Conservation (phyloP, 2,888 invertebrate species). For the Sussaba pulchella region DNA sequence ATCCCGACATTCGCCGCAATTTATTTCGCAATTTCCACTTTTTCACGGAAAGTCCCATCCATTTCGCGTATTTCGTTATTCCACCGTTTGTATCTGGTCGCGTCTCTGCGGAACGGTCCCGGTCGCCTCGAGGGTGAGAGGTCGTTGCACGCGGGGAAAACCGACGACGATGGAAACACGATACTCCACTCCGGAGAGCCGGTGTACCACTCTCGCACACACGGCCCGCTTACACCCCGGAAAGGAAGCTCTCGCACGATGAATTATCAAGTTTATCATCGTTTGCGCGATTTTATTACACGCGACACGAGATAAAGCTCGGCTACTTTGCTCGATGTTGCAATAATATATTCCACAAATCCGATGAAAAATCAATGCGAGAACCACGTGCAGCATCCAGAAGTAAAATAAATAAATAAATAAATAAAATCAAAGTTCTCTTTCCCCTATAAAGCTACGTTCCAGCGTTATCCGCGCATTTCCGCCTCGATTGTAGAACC, state of each 20-base stretch:
- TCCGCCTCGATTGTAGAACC: neutral
- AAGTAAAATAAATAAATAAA: slow-evolving; percentile 38
- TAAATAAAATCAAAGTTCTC: too few relatives aligned
- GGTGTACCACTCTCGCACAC: slow-evolving; percentile 67
- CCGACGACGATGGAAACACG: slow-evolving; percentile 70
- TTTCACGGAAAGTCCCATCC: neutral
- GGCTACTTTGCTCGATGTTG: neutral
- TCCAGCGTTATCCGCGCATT: slow-evolving; percentile 23
- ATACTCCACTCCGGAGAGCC: slow-evolving; percentile 70
- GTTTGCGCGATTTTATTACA: slow-evolving; percentile 37
- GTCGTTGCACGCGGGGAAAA: slow-evolving; percentile 59
- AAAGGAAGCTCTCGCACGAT: slow-evolving; percentile 39
- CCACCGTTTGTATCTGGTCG: slow-evolving; percentile 18
- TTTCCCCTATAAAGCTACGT: slow-evolving; percentile 4
- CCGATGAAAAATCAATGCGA: slow-evolving; percentile 40
- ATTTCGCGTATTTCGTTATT: slow-evolving; percentile 17
- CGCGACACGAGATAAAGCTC: neutral
- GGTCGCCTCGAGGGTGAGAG: slow-evolving; percentile 52
- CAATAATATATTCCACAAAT: neutral
- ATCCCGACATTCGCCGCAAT: neutral
- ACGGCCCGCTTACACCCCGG: neutral
- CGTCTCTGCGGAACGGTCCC: slow-evolving; percentile 22
- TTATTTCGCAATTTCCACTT: neutral
- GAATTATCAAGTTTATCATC: slow-evolving; percentile 51
- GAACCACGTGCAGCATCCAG: slow-evolving; percentile 34